Evolutionary conservation across 2,888 invertebrate species (phyloP).

Genomic region (Lycophotia porphyrea): DNA sequence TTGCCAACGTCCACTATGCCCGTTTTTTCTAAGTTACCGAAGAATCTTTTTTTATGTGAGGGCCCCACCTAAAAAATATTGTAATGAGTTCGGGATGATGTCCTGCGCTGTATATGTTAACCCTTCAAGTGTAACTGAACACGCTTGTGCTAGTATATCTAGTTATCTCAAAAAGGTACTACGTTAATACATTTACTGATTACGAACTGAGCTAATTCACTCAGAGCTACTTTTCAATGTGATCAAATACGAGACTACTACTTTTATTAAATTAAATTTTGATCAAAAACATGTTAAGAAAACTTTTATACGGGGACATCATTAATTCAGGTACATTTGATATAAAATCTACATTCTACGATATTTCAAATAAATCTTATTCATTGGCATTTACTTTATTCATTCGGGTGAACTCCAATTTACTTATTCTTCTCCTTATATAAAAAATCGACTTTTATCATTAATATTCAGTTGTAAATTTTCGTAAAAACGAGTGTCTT

Average conservation of each 20-base stretch:
- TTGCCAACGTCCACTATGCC: too few relatives aligned
- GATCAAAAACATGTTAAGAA: background rate
- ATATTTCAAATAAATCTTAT: slow-evolving; percentile 6
- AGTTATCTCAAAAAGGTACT: background rate
- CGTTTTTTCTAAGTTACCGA: too few relatives aligned
- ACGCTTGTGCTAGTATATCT: background rate
- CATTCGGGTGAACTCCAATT: slow-evolving; percentile 3
- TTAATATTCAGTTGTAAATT: background rate
- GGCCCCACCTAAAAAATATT: too few relatives aligned
- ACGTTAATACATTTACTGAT: background rate
- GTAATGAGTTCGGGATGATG: too few relatives aligned
- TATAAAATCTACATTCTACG: background rate
- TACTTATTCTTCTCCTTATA: slow-evolving; percentile 1
- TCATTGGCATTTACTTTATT: slow-evolving; percentile 2
- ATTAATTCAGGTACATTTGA: background rate
- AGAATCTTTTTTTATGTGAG: too few relatives aligned
- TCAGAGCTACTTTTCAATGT: background rate
- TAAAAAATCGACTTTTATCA: background rate
- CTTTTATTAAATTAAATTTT: slow-evolving; percentile 8
- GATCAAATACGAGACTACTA: background rate
- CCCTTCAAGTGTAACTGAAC: background rate
- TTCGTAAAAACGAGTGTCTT: background rate
- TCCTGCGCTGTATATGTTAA: background rate
- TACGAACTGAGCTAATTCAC: background rate
- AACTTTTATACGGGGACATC: background rate